These are phyloP conservation scores for Ariolimax columbianus DNA, from an alignment of 2,888 invertebrate species.

Conservation along the genomic window DNA sequence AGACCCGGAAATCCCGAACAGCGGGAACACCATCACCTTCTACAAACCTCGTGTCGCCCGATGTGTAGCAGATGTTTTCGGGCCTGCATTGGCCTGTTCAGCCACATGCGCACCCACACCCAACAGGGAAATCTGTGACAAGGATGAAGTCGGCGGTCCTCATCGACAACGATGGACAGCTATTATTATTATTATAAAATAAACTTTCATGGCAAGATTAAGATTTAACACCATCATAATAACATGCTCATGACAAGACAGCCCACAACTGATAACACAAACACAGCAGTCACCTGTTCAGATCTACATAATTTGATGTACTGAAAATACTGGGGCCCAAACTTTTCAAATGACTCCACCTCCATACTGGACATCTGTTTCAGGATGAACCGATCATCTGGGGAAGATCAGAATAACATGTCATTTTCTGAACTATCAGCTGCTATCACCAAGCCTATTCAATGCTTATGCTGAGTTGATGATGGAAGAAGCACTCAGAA, in stretches of 20 bases:
- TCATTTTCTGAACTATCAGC: not conserved
- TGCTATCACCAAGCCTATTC: not conserved
- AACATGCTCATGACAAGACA: not conserved
- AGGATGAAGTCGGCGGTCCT: too few species aligned
- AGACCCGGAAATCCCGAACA: too few species aligned
- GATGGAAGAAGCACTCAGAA: too few species aligned
- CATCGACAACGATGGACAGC: too few species aligned
- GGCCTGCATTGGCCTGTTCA: too few species aligned
- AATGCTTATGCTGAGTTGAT: too few species aligned
- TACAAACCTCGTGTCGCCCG: too few species aligned
- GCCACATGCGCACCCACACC: too few species aligned
- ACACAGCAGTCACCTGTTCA: slow-evolving; percentile 69
- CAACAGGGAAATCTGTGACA: too few species aligned
- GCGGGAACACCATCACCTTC: too few species aligned
- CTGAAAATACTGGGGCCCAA: slow-evolving; percentile 95
- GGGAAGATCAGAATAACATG: slow-evolving; percentile 59
- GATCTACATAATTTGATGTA: slow-evolving; percentile 89
- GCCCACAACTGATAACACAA: not conserved
- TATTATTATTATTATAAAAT: too few species aligned
- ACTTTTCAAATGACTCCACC: slow-evolving; percentile 93
- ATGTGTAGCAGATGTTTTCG: too few species aligned
- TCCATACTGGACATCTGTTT: slow-evolving; percentile 97
- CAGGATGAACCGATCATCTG: slow-evolving; percentile 93
- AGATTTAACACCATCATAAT: not conserved
- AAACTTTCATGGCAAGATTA: not conserved